These are phyloP conservation scores for Cherax destructor DNA, from an alignment of 1,140 invertebrate genomes.

Conservation along the genomic window DNA sequence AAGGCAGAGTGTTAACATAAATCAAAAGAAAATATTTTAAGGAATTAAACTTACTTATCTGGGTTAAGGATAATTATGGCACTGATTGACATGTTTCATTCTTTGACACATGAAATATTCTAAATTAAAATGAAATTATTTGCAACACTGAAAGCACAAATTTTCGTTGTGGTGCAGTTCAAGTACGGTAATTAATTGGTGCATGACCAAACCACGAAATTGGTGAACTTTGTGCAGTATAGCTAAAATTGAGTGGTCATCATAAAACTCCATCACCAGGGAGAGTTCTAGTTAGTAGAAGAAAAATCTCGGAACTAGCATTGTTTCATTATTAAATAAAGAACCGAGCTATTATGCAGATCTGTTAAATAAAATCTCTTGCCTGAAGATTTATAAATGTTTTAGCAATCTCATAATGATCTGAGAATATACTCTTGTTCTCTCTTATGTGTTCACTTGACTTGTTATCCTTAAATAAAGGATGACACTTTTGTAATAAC, in stretches of 20 bases:
- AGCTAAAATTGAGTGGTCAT: not conserved
- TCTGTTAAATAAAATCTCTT: constrained; percentile 7
- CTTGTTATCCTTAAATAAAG: constrained; percentile 42
- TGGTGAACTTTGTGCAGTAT: not conserved
- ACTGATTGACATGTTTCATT: not conserved
- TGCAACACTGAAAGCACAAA: not conserved
- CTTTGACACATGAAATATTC: not conserved
- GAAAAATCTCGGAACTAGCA: not conserved
- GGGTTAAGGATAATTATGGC: constrained; percentile 7
- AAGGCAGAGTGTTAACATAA: not conserved
- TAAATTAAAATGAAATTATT: not conserved
- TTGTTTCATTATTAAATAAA: not conserved
- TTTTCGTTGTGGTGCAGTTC: not conserved
- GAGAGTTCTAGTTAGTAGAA: not conserved
- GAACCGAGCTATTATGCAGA: not conserved
- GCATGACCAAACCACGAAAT: not conserved
- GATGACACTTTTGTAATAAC: constrained; percentile 34
- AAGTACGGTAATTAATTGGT: not conserved
- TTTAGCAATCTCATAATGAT: constrained; percentile 50
- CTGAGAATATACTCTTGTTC: constrained; percentile 40
- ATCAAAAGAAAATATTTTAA: not conserved
- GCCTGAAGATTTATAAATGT: constrained; percentile 9
- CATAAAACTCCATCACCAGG: not conserved
- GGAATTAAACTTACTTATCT: not conserved
- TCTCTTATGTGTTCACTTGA: constrained; percentile 54